These are phyloP conservation scores for Perca fluviatilis DNA, from an alignment of 2,113 vertebrate species.

Conservation along the genomic window DNA sequence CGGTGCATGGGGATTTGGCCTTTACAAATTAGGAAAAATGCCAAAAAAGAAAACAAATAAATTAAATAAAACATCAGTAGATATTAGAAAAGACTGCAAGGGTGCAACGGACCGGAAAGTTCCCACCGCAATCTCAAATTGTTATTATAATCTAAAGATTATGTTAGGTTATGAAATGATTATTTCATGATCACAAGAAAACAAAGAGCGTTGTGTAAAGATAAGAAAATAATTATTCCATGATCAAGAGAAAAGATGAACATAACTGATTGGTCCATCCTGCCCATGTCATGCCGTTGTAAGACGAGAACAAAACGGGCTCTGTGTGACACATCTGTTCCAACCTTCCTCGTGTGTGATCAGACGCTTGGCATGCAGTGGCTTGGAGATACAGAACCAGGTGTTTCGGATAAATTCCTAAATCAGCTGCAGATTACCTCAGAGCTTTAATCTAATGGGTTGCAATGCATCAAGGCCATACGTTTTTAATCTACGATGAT, in stretches of 20 bases:
- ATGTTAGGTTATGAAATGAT: background rate
- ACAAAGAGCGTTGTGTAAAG: background rate
- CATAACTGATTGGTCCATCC: conserved; percentile 12
- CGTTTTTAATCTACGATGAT: conserved; percentile 62
- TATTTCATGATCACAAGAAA: conserved; percentile 13
- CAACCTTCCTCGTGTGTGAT: conserved; percentile 10
- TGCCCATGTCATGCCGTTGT: conserved; percentile 7
- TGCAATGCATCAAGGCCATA: conserved; percentile 49
- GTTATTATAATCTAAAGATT: background rate
- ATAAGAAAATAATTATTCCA: background rate
- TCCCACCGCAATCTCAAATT: background rate
- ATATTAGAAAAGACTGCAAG: background rate
- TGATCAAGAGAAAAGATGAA: conserved; percentile 13
- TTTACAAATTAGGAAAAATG: conserved; percentile 33
- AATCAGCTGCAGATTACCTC: conserved; percentile 68
- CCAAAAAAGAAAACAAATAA: conserved; percentile 11
- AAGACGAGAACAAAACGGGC: conserved; percentile 36
- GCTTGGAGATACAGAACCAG: conserved; percentile 59
- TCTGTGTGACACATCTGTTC: conserved; percentile 56
- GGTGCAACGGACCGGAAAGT: background rate
- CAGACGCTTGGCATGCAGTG: conserved; percentile 25
- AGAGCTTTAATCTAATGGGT: conserved; percentile 64
- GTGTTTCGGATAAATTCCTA: conserved; percentile 66
- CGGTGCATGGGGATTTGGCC: conserved; percentile 28
- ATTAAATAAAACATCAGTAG: conserved; percentile 4